Base-by-base conservation (phyloP, 1,140 invertebrate species). In the Laupala kohalensis region DNA sequence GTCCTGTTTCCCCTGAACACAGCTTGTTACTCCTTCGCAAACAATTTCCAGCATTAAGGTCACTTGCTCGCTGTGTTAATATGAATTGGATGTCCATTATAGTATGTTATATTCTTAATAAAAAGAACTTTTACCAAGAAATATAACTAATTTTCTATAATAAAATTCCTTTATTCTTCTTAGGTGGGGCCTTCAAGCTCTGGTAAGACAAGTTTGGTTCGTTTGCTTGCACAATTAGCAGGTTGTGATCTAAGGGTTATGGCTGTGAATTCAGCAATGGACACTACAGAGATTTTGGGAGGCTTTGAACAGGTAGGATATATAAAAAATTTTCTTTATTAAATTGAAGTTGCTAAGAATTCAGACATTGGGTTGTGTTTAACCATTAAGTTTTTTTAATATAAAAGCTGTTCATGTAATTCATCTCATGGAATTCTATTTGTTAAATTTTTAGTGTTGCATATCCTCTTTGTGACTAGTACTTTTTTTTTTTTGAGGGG, bases 1-100 rank as follows among this genome's bases (percentile, higher is more conserved):
- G 25, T 19, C 3, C 25, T 66, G 64, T 66, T 6, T 66, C 23
- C n/a, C 23, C 64, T 23, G 64, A 70, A 15, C 5, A 62, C 12
- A 64, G 26, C 75, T 79, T 87, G 62, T 78, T 89, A 28, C 76
- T 92, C 30, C 77, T 94, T 6, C 84, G 91, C 66, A 81, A 85
- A 70, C 91, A 94, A 78, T 77, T 89, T 37, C 76, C 82, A 19
- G 78, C 81, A 12, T 77, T 97, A 28, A 89, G 92, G 77, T 89
- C 89, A 66, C 78, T 98, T 37, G 86, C 89, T 13, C 90, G 90
- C 71, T 95, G 92, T 80, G 83, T 96, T 5, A 85, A 93, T 74
- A 91, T 94, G 88, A 93, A 93, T 76, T 98, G 95, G 95, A 88
- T 98, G 83, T 81, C 91, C 3, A 93, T 97, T 76, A 78, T 98